A percentile compares a stretch with the other conserved stretches of the same genome.
These are phyloP conservation scores for Meda fulgida DNA, from an alignment of 2,797 vertebrate genomes.

Conservation along the genomic window DNA sequence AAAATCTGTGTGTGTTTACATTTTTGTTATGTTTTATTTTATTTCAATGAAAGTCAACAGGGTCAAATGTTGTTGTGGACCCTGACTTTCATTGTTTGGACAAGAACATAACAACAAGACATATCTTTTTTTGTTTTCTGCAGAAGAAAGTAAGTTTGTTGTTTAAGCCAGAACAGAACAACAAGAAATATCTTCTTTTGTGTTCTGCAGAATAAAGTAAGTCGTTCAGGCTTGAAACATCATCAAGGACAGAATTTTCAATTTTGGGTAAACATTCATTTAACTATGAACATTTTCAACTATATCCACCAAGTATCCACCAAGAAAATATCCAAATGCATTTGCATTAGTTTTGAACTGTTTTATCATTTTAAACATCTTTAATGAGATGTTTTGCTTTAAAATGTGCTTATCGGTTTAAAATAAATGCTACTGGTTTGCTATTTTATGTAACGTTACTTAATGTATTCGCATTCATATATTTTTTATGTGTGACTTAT, in stretches of 20 bases:
- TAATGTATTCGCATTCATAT: not conserved
- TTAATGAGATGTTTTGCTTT: not conserved
- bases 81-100: not conserved
- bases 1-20: not conserved
- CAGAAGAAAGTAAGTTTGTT: not conserved
- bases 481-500: not conserved
- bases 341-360: not conserved
- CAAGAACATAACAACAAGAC: not conserved
- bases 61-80: not conserved
- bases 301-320: not conserved
- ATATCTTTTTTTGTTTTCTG: not conserved
- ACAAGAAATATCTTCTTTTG: not conserved
- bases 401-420: not conserved
- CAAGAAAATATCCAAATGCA: not conserved
- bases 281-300: not conserved
- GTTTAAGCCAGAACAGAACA: not conserved
- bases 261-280: not conserved
- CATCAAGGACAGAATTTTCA: not conserved
- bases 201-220: not conserved
- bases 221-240: not conserved
- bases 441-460: not conserved
- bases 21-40: not conserved
- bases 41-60: not conserved
- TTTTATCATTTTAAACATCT: not conserved
- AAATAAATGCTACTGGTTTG: not conserved